Base-by-base conservation (phyloP, 1,140 invertebrate genomes). In the Radopholus similis region DNA sequence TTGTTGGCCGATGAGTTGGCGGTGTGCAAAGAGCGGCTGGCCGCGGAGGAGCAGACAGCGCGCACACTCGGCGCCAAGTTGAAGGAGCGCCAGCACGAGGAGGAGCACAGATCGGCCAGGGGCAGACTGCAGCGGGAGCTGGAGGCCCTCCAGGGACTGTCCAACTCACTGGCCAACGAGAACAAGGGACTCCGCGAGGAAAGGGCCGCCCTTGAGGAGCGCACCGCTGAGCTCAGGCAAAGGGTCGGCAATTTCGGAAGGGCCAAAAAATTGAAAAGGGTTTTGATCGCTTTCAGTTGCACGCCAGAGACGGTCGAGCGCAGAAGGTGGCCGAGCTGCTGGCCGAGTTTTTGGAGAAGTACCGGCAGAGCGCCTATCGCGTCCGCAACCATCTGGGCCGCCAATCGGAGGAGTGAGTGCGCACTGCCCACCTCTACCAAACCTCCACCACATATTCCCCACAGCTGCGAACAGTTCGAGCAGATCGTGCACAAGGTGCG, bases 181-280 rank as follows among this genome's bases (percentile, higher is more conserved):
- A 72, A 72, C 35, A 57, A 68, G 51, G 72, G 73, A 8, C 55
- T 72, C 8, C 57, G 71, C 15, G 71, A 72, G 44, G 71, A 72
- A 42, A 55, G 40, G 15, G 26, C 38, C 8, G 73, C 69, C 32
- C 34, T 76, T 11, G 57, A 70, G n/a, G 71, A 72, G 53, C 21
- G 47, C 53, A 28, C 70, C 6, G 51, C 54, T 5, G 44, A 44
- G 18, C 59, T 72, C 28, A 35, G 70, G 54, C 74, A 76, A 5
- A 40, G 58, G 73, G 72, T 71, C 30, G n/a, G 35, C 28, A 23
- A 15, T 4, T 2, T 5, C 18, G 38, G 49, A 13, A 68, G 13
- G 66, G 66, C 21, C 40, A 21, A 30, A 53, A 2, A 60, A 4
- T 15, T 47, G n/a, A 60, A 60, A 18, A 34, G 44, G 40, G 18